Base-by-base conservation (phyloP, 1,140 invertebrate species). In the Theocolax elegans region DNA sequence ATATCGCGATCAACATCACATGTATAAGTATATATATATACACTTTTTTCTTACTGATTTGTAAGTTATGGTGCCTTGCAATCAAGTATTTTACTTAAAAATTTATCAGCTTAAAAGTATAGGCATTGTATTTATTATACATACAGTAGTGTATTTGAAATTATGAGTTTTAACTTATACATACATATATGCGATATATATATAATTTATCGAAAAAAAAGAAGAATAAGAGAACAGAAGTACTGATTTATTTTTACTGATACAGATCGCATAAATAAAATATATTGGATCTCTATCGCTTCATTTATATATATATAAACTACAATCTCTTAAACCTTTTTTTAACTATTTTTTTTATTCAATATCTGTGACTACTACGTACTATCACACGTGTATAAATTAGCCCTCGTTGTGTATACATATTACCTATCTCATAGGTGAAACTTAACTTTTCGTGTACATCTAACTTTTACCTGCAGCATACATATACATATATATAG, bases 81-180 rank as follows among this genome's bases (percentile, higher is more conserved):
- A 64, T 69, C 67, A 70, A 70, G 60, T 70, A 70, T 70, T 70
- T 70, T 64, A 64, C 27, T 63, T 19, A n/a, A n/a, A 60, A 59
- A 67, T 60, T 60, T 60, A 44, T 60, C 40, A 51, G 35, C 54
- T 49, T 68, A 67, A 46, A 68, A 48, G 27, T 53, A 60, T 54
- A n/a, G 17, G n/a, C n/a, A 44, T 7, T n/a, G n/a, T 44, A 44
- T 44, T 44, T 44, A 10, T 44, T 9, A 10, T 3, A 44, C 7
- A 15, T 44, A 44, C 42, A 44, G 15, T 44, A 58, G 54, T 40
- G 21, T 44, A 27, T 31, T 60, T 68, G 49, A 15, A 44, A 13
- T 2, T 38, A 21, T 58, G 15, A 58, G 48, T 1, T 31, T 40
- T 31, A 44, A 29, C 15, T 8, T 44, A 4, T 44, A 8, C 7